These are phyloP conservation scores for Montipora efflorescens DNA, from an alignment of 64 coral and sea anemone species.

Conservation along the genomic window DNA sequence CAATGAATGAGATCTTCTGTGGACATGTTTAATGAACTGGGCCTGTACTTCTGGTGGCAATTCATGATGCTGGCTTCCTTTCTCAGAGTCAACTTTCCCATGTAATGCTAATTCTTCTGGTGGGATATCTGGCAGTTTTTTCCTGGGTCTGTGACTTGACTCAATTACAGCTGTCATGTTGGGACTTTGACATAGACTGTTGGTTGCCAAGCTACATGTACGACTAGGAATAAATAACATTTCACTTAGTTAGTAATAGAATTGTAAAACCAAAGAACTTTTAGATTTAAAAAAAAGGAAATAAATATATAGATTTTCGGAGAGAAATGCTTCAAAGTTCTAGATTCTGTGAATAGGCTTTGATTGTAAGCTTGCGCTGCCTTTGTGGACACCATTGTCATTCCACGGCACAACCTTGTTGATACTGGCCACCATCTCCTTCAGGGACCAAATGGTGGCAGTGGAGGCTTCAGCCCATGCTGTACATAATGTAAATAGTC, in stretches of 20 bases:
- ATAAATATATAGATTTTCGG: too few species aligned
- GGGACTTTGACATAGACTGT: background rate
- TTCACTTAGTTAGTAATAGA: background rate
- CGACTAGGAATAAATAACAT: background rate
- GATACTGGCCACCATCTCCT: too few species aligned
- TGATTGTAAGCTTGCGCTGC: too few species aligned
- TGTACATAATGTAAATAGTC: too few species aligned
- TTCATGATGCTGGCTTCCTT: conserved; percentile 36
- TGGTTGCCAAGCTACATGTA: background rate
- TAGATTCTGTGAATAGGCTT: too few species aligned
- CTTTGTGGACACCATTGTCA: too few species aligned
- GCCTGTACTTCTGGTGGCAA: conserved; percentile 84
- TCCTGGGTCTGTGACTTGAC: conserved; percentile 26
- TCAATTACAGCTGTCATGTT: conserved; percentile 13
- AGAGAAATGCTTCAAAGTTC: too few species aligned
- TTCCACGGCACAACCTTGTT: too few species aligned
- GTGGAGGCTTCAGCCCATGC: too few species aligned
- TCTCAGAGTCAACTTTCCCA: background rate
- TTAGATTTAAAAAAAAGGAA: background rate
- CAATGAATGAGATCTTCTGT: conserved; percentile 83
- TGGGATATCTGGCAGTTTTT: conserved; percentile 81
- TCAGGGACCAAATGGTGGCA: too few species aligned
- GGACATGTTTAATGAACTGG: conserved; percentile 73
- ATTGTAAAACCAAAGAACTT: too few species aligned
- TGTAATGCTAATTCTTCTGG: conserved; percentile 60